A percentile compares a stretch with the other conserved stretches of the same genome.
These are phyloP conservation scores for Athalia cordata DNA, from an alignment of 2,888 invertebrate genomes.

Conservation along the genomic window DNA sequence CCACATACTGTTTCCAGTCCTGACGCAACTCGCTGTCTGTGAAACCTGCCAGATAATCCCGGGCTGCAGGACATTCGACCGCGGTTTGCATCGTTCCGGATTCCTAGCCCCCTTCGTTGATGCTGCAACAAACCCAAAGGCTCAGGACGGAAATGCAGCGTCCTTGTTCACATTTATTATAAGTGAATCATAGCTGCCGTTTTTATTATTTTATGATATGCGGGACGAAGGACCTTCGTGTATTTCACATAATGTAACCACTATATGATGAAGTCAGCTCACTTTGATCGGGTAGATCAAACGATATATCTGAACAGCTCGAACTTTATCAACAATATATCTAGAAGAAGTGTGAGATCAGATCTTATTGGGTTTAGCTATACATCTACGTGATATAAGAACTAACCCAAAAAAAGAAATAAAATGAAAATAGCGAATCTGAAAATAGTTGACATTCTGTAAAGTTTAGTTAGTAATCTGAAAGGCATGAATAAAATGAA, in stretches of 20 bases:
- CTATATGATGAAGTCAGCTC: no score
- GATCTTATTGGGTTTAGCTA: no score
- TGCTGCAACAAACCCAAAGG: conserved; percentile 2
- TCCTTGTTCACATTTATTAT: conserved; percentile 3
- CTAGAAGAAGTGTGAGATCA: no score
- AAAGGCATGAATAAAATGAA: not conserved
- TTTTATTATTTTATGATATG: no score
- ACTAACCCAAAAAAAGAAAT: no score
- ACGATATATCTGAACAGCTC: no score
- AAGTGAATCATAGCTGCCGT: not conserved
- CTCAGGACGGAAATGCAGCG: conserved; percentile 5
- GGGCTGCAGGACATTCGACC: conserved; percentile 36
- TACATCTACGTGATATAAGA: no score
- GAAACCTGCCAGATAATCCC: conserved; percentile 39
- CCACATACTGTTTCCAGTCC: conserved; percentile 23
- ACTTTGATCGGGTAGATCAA: no score
- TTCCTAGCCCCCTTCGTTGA: conserved; percentile 2
- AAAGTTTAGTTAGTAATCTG: not conserved
- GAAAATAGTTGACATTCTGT: not conserved
- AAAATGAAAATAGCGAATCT: no score
- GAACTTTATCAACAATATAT: no score
- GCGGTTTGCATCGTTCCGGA: conserved; percentile 32
- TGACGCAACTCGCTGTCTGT: conserved; percentile 25
- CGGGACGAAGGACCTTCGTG: no score
- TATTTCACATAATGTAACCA: no score